Evolutionary conservation across 2,113 vertebrate species (phyloP), one percentile per base, ranked within the genome.

Genomic region (Myotis lucifugus): DNA sequence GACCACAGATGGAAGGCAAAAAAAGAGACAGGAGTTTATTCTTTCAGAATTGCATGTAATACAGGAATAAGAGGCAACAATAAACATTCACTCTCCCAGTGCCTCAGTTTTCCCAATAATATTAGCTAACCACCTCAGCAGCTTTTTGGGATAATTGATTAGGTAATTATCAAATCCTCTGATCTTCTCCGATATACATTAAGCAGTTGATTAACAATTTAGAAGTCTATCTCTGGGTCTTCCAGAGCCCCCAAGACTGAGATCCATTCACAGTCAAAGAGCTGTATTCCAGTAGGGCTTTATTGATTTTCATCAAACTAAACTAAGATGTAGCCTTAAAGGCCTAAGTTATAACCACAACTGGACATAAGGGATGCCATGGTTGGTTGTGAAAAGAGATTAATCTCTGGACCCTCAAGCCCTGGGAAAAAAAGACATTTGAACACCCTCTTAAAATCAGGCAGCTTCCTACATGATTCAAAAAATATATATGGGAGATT

Each of bases 101-200:
- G 46, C 76, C 67, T 96, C 81, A 64, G 67, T 96, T 96, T 94
- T 85, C 59, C 82, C 25, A 87, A 32, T 85, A n/a, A 4, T 48
- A 77, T 83, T 94, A 83, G 37, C 25, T 9, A 73, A 3, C 64
- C 61, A 74, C 40, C 15, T 82, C 85, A 90, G 93, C 83, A 32
- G 40, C 21, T 88, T 76, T 40, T 32, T 54, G 54, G 59, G 29
- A 76, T 37, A 25, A 96, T 78, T 88, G 83, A 93, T 89, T 93
- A 87, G 74, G 81, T 85, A 93, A 94, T 97, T 91, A 87, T 23
- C 29, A 59, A 89, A 56, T 25, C 6, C 40, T 96, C 85, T 96
- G 81, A 96, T 88, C 78, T 82, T 85, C n/a, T 87, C 64, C 52
- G 95, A 69, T 84, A 91, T 42, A 61, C 50, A 95, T 93, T 90